phyloP scores from a whole-genome alignment of 2,797 vertebrate genomes.

The Coranthus polyacanthus region DNA sequence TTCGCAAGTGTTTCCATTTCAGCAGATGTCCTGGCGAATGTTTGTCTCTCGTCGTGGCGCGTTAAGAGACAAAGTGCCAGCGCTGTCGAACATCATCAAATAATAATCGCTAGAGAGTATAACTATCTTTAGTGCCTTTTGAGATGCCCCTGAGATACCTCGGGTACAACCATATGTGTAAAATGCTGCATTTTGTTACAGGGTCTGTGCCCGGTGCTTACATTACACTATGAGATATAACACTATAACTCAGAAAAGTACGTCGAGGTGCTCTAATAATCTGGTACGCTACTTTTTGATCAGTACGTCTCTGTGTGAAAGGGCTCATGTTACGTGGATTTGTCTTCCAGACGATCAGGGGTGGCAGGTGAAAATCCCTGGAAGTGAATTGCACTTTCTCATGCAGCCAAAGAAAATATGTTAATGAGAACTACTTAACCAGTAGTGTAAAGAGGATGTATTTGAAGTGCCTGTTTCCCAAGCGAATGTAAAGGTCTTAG shows the following conservation, averaged over 20 bases:
- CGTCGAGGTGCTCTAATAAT: not conserved
- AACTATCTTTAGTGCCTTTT: not conserved
- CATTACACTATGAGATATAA: not conserved
- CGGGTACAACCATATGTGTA: not conserved
- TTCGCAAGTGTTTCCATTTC: not conserved
- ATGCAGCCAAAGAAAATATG: conserved; percentile 29
- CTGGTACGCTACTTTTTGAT: not conserved
- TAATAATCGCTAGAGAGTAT: not conserved
- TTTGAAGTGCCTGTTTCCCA: conserved; percentile 36
- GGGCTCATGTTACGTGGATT: not conserved
- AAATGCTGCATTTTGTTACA: not conserved
- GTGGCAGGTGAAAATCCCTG: too few relatives aligned
- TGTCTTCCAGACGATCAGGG: conserved; percentile 1
- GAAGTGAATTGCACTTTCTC: conserved; percentile 13
- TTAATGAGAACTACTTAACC: conserved; percentile 27
- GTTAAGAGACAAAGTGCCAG: conserved; percentile 23
- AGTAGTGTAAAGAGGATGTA: conserved; percentile 7
- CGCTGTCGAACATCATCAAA: conserved; percentile 4
- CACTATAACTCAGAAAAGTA: conserved; percentile 8
- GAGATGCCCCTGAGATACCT: not conserved
- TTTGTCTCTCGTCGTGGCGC: not conserved
- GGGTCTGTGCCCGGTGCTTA: conserved; percentile 13
- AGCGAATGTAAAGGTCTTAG: conserved; percentile 34
- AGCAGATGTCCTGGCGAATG: not conserved
- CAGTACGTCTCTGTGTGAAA: not conserved